Evolutionary conservation across 2,113 vertebrate species (phyloP), one percentile per base, ranked within the genome.

Genomic region (Gavia stellata): DNA sequence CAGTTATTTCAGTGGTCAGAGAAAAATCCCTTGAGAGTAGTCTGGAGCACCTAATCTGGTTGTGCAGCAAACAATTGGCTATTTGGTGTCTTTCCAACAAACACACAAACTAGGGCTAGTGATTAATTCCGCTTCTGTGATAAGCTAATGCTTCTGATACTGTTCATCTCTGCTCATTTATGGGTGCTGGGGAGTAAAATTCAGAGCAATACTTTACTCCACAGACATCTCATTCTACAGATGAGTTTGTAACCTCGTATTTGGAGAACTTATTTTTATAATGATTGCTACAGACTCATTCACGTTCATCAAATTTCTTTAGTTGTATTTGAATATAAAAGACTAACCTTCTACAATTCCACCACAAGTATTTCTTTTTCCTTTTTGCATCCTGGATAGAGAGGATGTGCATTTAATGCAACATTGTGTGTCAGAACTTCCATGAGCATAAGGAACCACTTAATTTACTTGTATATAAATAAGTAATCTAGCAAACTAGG

Each of bases 181-280:
- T 3, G 23, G 50, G 20, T 55, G 38, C 74, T 42, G 12, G 29
- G 47, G 26, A 65, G 53, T 17, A 21, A 85, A 84, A 75, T 8
- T 52, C 3, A 0, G 38, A 87, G 44, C 2, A 1, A 33, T 36
- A 23, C 17, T 6, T 34, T n/a, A 1, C 31, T 59, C 28, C 40
- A 66, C 17, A 17, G 38, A 20, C 47, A 50, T 20, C 73, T 90
- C 18, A 15, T 58, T 79, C 56, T 31, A 53, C 13, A 49, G 49
- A 21, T 25, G 19, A 67, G 38, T 31, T 87, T 55, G 15, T 56
- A 62, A 62, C 13, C 42, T 74, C 3, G 6, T 8, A 14, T 71
- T 74, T 81, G 61, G 50, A 87, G 23, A 89, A 59, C 14, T 80
- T n/a, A 17, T 36, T 93, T 95, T 81, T 82, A 24, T 63, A 42